Conservation (phyloP, 2,113 vertebrate species). For the Syngnathoides biaculeatus region DNA sequence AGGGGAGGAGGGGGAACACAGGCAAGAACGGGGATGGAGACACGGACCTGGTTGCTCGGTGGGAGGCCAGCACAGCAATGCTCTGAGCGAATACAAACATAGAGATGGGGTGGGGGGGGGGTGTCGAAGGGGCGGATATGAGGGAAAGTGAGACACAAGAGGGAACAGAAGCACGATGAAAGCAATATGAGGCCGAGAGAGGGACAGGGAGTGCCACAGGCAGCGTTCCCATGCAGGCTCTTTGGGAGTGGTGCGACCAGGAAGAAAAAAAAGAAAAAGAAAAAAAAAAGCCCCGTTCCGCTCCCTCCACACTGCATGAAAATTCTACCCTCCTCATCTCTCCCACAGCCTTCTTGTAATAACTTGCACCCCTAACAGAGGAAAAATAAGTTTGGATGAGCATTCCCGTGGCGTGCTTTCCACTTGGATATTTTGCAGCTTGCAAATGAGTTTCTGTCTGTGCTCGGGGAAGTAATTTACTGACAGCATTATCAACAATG, state of each 20-base stretch:
- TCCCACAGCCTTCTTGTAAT: constrained; percentile 22
- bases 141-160: constrained; percentile 51
- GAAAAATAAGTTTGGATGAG: constrained; percentile 36
- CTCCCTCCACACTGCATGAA: constrained; percentile 25
- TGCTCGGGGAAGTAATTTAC: constrained; percentile 21
- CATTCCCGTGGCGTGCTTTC: constrained; percentile 32
- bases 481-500: constrained; percentile 11
- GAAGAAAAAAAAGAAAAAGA: constrained; percentile 38
- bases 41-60: constrained; percentile 57
- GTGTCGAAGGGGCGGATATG: constrained; percentile 46
- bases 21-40: constrained; percentile 53
- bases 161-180: constrained; percentile 50
- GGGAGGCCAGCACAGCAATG: constrained; percentile 57
- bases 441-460: constrained; percentile 23
- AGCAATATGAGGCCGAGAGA: constrained; percentile 61
- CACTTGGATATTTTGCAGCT: constrained; percentile 20
- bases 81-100: constrained; percentile 60
- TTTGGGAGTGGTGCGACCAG: constrained; percentile 62
- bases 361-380: constrained; percentile 38
- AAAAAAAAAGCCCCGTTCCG: constrained; percentile 35
- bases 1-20: constrained; percentile 40
- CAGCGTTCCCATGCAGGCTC: constrained; percentile 62
- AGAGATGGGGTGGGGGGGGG: constrained; percentile 42
- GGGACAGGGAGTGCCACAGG: constrained; percentile 64
- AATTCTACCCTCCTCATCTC: constrained; percentile 18